phyloP scores from a whole-genome alignment of 2,888 invertebrate genomes.

The Biston betularia region DNA sequence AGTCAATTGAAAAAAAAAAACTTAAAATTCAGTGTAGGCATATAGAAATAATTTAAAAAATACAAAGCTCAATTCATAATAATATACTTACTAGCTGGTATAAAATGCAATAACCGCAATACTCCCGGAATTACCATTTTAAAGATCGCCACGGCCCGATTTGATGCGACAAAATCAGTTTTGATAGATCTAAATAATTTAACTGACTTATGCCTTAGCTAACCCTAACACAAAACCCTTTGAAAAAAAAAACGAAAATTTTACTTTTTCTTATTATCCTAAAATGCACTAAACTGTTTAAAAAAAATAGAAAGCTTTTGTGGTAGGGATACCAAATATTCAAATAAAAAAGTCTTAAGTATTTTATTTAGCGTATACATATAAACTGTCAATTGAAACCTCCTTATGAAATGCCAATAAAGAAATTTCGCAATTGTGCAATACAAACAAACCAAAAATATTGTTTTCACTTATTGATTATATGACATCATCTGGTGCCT shows the following conservation, averaged over 20 bases:
- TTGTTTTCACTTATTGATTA: slow-evolving; percentile 5
- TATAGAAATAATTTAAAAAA: not conserved
- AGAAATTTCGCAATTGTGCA: slow-evolving; percentile 24
- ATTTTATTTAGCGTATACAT: not conserved
- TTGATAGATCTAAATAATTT: no score
- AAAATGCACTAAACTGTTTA: no score
- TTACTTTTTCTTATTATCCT: no score
- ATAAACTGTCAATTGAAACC: slow-evolving; percentile 9
- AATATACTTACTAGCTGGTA: not conserved
- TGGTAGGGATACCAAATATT: not conserved
- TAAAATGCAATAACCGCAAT: not conserved
- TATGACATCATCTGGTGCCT: not conserved
- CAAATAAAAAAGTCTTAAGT: not conserved
- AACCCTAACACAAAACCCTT: no score
- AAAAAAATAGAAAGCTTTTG: no score
- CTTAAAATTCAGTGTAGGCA: not conserved
- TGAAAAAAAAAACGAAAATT: no score
- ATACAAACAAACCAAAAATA: slow-evolving; percentile 35
- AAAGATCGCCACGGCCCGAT: no score
- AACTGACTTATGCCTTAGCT: no score
- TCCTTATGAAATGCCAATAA: not conserved
- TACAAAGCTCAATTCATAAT: not conserved
- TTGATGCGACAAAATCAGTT: no score
- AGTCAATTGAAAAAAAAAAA: slow-evolving; percentile 8
- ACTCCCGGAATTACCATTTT: no score